Conservation (phyloP, 1,140 invertebrate species). For the Bradysia coprophila region DNA sequence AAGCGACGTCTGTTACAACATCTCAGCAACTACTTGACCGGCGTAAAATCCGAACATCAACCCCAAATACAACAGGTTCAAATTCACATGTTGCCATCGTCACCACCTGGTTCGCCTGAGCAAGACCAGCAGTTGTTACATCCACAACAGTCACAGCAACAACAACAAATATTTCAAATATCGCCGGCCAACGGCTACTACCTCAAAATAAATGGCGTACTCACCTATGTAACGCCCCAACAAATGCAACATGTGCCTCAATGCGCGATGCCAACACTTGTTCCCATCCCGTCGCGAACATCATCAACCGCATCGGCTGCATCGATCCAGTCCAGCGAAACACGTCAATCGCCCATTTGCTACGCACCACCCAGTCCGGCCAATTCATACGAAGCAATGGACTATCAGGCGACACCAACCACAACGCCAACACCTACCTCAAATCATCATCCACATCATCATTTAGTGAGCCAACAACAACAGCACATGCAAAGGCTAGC, state of each 20-base stretch:
- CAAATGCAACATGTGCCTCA: slow-evolving; percentile 25
- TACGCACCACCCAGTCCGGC: slow-evolving; percentile 21
- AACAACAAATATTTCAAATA: slow-evolving; percentile 26
- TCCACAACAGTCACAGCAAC: slow-evolving; percentile 20
- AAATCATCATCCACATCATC: slow-evolving; percentile 12
- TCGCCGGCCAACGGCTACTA: slow-evolving; percentile 34
- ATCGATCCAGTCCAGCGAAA: slow-evolving; percentile 28
- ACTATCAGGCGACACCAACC: slow-evolving; percentile 22
- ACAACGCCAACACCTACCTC: slow-evolving; percentile 23
- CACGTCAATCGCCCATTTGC: slow-evolving; percentile 24
- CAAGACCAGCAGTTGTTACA: slow-evolving; percentile 22
- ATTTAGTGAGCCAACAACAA: background rate
- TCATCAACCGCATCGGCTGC: slow-evolving; percentile 44
- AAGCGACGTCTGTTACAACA: slow-evolving; percentile 52
- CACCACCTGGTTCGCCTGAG: slow-evolving; percentile 22
- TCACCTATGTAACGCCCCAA: slow-evolving; percentile 55
- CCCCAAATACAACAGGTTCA: slow-evolving; percentile 17
- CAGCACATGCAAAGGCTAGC: slow-evolving; percentile 2
- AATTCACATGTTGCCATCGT: slow-evolving; percentile 22
- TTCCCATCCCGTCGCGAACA: slow-evolving; percentile 49
- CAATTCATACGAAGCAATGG: slow-evolving; percentile 22
- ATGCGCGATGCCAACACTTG: slow-evolving; percentile 38
- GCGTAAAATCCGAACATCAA: slow-evolving; percentile 24
- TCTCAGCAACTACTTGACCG: slow-evolving; percentile 44
- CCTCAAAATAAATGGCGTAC: slow-evolving; percentile 48